Percentiles rank a stretch among this genome's conserved stretches.
Evolutionary conservation across 2,888 invertebrate genomes (phyloP).

Genomic region (Sphecodes monilicornis): DNA sequence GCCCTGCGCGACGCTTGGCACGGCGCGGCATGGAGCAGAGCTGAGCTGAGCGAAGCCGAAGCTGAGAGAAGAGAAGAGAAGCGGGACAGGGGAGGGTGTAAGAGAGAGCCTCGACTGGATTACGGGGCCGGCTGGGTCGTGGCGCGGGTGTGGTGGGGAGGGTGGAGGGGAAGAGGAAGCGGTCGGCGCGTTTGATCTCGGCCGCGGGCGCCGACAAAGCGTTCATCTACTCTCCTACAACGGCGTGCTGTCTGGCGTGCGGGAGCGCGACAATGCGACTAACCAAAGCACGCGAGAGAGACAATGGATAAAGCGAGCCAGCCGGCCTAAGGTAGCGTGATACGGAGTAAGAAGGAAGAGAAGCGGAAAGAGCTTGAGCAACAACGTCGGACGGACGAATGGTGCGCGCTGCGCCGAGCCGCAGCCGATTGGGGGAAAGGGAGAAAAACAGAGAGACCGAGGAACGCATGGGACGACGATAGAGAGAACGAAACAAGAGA

Average conservation of each 20-base stretch:
- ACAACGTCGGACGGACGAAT: conserved; percentile 53
- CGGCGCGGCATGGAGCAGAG: conserved; percentile 6
- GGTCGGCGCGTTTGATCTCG: conserved; percentile 82
- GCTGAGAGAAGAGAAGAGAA: not conserved
- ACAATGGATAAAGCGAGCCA: conserved; percentile 53
- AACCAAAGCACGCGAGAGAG: conserved; percentile 57
- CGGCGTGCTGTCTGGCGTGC: conserved; percentile 70
- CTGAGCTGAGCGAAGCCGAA: not conserved
- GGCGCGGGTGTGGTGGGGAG: conserved; percentile 34
- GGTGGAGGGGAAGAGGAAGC: conserved; percentile 70
- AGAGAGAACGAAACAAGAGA: not conserved
- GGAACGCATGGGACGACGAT: conserved; percentile 47
- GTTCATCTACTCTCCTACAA: conserved; percentile 78
- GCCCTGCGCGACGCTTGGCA: conserved; percentile 19
- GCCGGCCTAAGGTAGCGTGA: conserved; percentile 57
- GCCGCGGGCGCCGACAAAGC: conserved; percentile 84
- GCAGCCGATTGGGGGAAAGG: conserved; percentile 38
- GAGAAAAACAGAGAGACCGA: conserved; percentile 50
- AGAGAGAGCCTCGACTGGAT: conserved; percentile 70
- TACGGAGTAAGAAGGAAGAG: conserved; percentile 63
- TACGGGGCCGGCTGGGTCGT: conserved; percentile 53
- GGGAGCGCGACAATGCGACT: conserved; percentile 62
- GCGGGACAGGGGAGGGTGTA: conserved; percentile 32
- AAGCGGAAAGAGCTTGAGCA: conserved; percentile 62
- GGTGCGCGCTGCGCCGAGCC: conserved; percentile 42